Percentiles rank a stretch among this genome's conserved stretches.
Conservation (phyloP, 2,113 vertebrate species). For the Callaeas wilsoni region DNA sequence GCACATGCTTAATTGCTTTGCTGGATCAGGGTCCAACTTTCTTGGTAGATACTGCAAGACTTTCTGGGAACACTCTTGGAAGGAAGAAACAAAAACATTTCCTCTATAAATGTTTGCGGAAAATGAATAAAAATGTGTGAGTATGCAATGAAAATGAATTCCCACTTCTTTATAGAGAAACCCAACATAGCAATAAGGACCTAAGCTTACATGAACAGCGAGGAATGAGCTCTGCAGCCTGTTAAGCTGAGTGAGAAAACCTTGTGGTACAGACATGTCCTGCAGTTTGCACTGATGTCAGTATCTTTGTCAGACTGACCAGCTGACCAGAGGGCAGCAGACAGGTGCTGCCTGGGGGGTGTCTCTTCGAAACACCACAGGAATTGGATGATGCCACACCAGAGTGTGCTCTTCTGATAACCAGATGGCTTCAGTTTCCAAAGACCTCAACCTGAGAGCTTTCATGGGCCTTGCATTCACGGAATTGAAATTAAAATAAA, state of each 20-base stretch:
- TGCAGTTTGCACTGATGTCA: not conserved
- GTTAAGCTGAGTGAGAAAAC: not conserved
- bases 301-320: not conserved
- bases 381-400: not conserved
- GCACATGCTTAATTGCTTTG: not conserved
- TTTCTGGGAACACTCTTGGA: slow-evolving; percentile 2
- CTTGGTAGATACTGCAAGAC: not conserved
- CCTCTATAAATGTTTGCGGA: not conserved
- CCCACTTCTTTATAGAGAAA: not conserved
- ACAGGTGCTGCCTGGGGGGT: not conserved
- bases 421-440: not conserved
- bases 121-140: slow-evolving; percentile 16
- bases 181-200: not conserved
- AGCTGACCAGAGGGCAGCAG: not conserved
- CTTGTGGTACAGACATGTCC: not conserved
- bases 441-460: not conserved
- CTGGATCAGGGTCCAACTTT: not conserved
- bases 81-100: not conserved
- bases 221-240: not conserved
- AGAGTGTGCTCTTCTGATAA: not conserved
- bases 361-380: not conserved
- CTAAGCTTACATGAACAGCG: not conserved
- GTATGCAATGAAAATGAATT: not conserved
- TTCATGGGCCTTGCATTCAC: not conserved
- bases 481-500: not conserved